Evolutionary conservation across 1,140 invertebrate species (phyloP), one percentile per base, ranked within the genome.

Genomic region (Psilanteris sp.): DNA sequence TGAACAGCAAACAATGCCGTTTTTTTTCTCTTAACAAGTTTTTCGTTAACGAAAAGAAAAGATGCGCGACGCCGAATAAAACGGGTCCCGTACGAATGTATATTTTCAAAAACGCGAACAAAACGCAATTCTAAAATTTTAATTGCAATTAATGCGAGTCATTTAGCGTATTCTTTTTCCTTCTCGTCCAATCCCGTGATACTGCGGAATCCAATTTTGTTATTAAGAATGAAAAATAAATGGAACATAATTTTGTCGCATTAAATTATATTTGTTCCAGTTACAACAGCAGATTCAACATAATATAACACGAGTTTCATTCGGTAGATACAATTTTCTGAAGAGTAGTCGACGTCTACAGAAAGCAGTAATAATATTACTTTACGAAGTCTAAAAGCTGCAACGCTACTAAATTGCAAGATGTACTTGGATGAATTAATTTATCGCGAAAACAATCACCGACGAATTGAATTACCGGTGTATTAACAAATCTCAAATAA

Each of bases 311-410:
- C 39, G 16, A 43, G 27, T 10, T 44, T 32, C 39, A 59, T 39
- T 44, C 29, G 31, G 39, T 16, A 34, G 54, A 59, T 44, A 59
- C 31, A 59, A 59, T 44, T 59, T 59, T 50, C 59, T 52, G 44
- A 52, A 62, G 57, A 62, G 50, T 32, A 62, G 59, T 52, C 59
- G 59, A 61, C 43, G 29, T 39, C 57, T 39, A 29, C 57, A 48
- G 57, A 48, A 61, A 48, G 43, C 32, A 37, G 57, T 48, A 61
- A 61, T 61, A 44, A 61, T 64, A 52, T 64, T 52, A 54, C 61
- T 54, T 26, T 46, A 54, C 61, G 46, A 66, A 66, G 61, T 66
- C 46, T 41, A 18, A 43, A 66, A 43, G 46, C 29, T 54, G 37
- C 46, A 14, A 43, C 29, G 46, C 61, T 24, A 54, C 61, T 66